Base-by-base conservation (phyloP, 2,888 invertebrate genomes). In the Dromius quadrimaculatus region DNA sequence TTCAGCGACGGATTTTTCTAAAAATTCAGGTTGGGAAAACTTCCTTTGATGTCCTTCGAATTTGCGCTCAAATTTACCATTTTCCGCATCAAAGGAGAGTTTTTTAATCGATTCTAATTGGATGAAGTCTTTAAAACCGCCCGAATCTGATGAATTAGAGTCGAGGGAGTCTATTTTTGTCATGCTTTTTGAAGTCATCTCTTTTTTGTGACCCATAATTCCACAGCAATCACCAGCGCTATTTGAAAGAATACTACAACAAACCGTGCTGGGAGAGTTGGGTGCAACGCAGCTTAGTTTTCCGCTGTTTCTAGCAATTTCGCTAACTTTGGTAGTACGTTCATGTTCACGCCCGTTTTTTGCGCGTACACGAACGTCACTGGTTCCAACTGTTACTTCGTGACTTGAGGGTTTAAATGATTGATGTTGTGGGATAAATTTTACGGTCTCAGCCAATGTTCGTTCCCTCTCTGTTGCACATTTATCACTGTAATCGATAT, bases 81-180 rank as follows among this genome's bases (percentile, higher is more conserved):
- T 63, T 23, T 63, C 65, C 5, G 32, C 32, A 5, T 76, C 76
- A 1, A 74, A 73, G 5, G 76, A 69, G 13, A 69, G 45, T 45
- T 76, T 76, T 50, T 76, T 75, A 2, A 74, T 71, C 54, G 79
- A 62, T 61, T 82, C 80, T 41, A 80, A 72, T 63, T 81, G 82
- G 22, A 83, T 74, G 73, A 83, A 83, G 73, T 84, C 83, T 71
- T 83, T 83, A 74, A 84, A 84, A 2, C 84, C 83, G 2, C 84
- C 83, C 0, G 83, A 83, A 74, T 83, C 82, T 2, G 83, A 83
- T 2, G 83, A 83, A 71, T 82, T 83, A 2, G 83, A 83, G 74
- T 83, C 83, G 20, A 82, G 74, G 1, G 83, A 83, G 72, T 82
- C 83, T 50, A 81, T 78, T 77, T 83, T 83, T 2, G 79, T 78